These are phyloP conservation scores for Gephyroberyx darwinii DNA, from an alignment of 2,797 vertebrate species.

Conservation along the genomic window DNA sequence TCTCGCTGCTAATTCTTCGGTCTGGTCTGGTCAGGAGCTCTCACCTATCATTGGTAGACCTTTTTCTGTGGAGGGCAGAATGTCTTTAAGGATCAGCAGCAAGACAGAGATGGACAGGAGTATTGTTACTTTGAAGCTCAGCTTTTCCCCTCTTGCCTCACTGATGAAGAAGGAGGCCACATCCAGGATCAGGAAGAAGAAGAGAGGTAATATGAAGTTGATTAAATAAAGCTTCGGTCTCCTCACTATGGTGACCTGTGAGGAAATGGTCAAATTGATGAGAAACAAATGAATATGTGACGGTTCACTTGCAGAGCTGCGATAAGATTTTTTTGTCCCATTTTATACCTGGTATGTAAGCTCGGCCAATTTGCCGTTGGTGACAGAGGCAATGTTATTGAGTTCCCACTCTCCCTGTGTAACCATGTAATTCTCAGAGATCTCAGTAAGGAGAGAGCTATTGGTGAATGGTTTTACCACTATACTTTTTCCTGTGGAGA, in stretches of 20 bases:
- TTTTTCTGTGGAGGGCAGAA: constrained; percentile 83
- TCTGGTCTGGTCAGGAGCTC: not conserved
- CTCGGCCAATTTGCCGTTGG: accelerated
- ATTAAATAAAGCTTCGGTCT: constrained; percentile 73
- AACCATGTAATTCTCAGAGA: constrained; percentile 25
- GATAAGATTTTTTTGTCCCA: no score
- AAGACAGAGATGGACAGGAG: constrained; percentile 85
- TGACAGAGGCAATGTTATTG: accelerated
- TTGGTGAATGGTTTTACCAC: accelerated
- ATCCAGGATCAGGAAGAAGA: constrained; percentile 82
- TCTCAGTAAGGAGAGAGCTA: accelerated
- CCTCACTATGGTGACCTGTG: constrained; percentile 55
- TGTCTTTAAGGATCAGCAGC: constrained; percentile 84
- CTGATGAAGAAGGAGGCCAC: constrained; percentile 80
- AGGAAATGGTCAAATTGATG: not conserved
- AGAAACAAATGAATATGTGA: not conserved
- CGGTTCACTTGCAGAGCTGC: no score
- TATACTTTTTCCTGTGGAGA: not conserved
- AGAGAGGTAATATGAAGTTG: constrained; percentile 81
- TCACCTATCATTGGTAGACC: constrained; percentile 82
- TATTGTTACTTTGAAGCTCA: constrained; percentile 85
- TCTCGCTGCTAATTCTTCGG: no score
- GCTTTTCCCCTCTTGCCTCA: constrained; percentile 79
- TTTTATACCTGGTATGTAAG: constrained; percentile 49
- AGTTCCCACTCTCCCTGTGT: constrained; percentile 73